Evolutionary conservation across 2,113 vertebrate genomes (phyloP), one percentile per base, ranked within the genome.

Genomic region (Alouatta palliata): DNA sequence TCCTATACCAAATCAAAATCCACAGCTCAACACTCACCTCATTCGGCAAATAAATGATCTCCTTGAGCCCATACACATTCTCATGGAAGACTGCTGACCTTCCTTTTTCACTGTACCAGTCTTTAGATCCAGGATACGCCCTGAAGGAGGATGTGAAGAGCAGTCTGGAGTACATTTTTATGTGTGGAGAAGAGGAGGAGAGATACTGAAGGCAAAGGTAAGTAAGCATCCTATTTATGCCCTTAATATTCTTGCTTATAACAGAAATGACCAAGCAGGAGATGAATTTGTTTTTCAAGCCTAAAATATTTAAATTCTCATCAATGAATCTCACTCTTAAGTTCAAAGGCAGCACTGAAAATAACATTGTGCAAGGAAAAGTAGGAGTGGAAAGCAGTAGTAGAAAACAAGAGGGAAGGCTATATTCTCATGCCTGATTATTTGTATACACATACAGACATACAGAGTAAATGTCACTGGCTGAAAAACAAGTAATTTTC

Each of bases 1-100:
- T 89, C 23, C 87, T 49, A n/a, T 20, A 3, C 61, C 90, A 93
- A 90, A 87, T 19, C 73, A 86, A 16, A 87, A 64, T 14, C 64
- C 52, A 66, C n/a, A 71, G 21, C 23, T 43, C 87, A 49, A 89
- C 35, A 61, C 13, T 87, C 71, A 99, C 99, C 99, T 99, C 99
- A 99, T 99, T n/a, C 99, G 98, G 97, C 99, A 99, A 97, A 99
- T 99, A 97, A 99, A 99, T 0, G 99, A 99, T 23, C 99, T 99
- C 1, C 99, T 98, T 0, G 99, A 99, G 23, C 99, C 99, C 99
- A 99, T 99, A 58, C 99, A 99, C 99, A 99, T 99, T 98, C 99
- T 99, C 98, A 99, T 99, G 75, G 99, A 99, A 0, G 99, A 98
- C 97, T 99, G 99, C 92, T 99, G 99, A 8, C 99, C 99, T 97